Base-by-base conservation (phyloP, 2,113 vertebrate genomes). In the Engystomops pustulosus region DNA sequence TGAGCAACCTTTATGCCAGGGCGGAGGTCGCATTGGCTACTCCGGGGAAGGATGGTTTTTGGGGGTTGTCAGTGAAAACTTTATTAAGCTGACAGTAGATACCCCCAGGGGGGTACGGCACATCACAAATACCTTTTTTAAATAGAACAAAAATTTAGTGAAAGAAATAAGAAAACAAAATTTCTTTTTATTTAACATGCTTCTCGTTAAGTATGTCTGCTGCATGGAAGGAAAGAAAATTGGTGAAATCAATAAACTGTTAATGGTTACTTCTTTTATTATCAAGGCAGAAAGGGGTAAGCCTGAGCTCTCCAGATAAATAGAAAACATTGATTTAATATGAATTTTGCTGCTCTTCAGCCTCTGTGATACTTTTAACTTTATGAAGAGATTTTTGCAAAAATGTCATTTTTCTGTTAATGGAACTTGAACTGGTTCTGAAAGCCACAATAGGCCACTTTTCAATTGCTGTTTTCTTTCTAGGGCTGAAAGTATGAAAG, bases 271-370 rank as follows among this genome's bases (percentile, higher is more conserved):
- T 71, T 23, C 34, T n/a, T 70, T n/a, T 70, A 41, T 41, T 45
- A 71, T 44, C 1, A 41, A 15, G 17, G 6, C 30, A 20, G 32
- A 68, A 71, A 44, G 68, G 20, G 68, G 36, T 5, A n/a, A 25
- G n/a, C 34, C 23, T 1, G 65, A 30, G 6, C 7, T 68, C 36
- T 20, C 32, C 0, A 36, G 30, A 34, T 34, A 9, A 36, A 36
- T 36, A 18, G 68, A 45, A 71, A 44, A 71, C 68, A 71, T 71
- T 71, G 68, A 45, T 71, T 44, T 44, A 12, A 45, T 44, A 45
- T 25, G 38, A 71, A 44, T 71, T 71, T 17, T 9, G 1, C 7
- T 12, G 38, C 68, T 44, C 10, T 71, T 71, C 68, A 71, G 45
- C 68, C 38, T 45, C 15, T 32, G 0, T 68, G 65, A 36, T 68